Conservation (phyloP, 2,888 invertebrate genomes). For the Tetragonisca angustula region DNA sequence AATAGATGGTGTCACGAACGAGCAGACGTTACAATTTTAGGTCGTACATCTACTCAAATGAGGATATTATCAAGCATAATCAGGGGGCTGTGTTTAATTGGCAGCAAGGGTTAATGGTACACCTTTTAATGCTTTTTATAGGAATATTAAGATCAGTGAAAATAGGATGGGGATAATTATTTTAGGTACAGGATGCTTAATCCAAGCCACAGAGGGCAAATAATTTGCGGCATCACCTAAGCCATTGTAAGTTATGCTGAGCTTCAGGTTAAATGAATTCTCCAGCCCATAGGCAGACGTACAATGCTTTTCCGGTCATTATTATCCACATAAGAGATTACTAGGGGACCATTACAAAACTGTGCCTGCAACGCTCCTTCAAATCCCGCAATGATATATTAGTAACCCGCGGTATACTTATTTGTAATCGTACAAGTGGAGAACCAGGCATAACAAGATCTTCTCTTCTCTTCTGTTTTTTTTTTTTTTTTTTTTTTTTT, state of each 20-base stretch:
- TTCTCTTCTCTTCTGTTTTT: no score
- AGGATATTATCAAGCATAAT: conserved; percentile 19
- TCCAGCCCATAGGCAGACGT: conserved; percentile 58
- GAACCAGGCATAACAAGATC: neutral
- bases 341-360: conserved; percentile 67
- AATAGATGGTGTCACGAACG: neutral
- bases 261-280: conserved; percentile 71
- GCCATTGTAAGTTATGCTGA: conserved; percentile 76
- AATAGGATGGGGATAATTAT: conserved; percentile 71
- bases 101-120: conserved; percentile 30
- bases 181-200: conserved; percentile 68
- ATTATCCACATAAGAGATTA: conserved; percentile 73
- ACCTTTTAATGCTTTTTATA: conserved; percentile 59
- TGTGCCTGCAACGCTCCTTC: conserved; percentile 59
- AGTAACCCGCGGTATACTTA: conserved; percentile 19
- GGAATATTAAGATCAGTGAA: conserved; percentile 66
- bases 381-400: conserved; percentile 67
- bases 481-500: neutral
- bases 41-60: neutral
- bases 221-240: conserved; percentile 77
- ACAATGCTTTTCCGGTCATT: conserved; percentile 73
- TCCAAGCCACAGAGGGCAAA: conserved; percentile 73
- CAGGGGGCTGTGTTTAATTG: conserved; percentile 30
- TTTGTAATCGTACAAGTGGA: neutral
- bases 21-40: neutral